Conservation (phyloP, 2,113 vertebrate genomes). For the Tragelaphus imberbis region DNA sequence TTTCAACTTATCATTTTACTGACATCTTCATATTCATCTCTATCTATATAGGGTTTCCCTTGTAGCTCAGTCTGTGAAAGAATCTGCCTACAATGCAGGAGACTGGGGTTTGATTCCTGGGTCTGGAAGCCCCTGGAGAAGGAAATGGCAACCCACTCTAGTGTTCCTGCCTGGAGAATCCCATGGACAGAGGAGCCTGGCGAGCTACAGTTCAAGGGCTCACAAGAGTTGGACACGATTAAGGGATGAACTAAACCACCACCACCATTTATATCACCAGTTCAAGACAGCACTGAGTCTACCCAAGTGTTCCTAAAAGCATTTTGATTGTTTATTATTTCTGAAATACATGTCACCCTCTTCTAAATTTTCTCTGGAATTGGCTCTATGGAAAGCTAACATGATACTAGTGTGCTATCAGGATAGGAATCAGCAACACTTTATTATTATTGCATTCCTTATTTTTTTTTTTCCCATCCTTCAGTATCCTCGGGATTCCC, state of each 20-base stretch:
- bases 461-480: not conserved
- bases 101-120: not conserved
- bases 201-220: fast-evolving
- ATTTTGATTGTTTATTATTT: not conserved
- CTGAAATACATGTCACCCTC: not conserved
- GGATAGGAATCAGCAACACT: not conserved
- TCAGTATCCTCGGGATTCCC: not conserved
- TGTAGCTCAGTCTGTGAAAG: not conserved
- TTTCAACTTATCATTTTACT: not conserved
- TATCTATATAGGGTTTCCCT: not conserved
- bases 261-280: not conserved
- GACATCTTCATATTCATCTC: not conserved
- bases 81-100: not conserved
- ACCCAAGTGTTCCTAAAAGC: not conserved
- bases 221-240: not conserved
- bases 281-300: not conserved
- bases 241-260: not conserved
- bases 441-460: not conserved
- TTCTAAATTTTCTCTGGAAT: not conserved
- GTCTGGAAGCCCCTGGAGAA: not conserved
- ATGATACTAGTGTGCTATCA: not conserved
- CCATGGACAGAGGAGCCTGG: not conserved
- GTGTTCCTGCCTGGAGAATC: not conserved
- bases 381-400: not conserved
- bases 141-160: not conserved